Conservation (phyloP, 1,140 invertebrate species). For the Zaprionus tsacasi region DNA sequence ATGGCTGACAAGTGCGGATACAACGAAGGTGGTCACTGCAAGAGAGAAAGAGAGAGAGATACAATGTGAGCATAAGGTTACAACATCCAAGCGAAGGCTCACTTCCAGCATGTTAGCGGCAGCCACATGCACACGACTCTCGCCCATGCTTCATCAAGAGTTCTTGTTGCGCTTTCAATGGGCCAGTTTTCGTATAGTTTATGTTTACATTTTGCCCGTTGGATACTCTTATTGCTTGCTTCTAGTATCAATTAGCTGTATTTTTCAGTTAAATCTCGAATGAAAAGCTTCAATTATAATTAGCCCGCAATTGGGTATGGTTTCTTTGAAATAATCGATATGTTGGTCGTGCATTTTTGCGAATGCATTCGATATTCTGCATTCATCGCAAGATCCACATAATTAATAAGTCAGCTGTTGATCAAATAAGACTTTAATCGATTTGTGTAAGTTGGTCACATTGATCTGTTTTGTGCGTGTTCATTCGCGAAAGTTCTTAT, state of each 20-base stretch:
- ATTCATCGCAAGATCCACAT: neutral
- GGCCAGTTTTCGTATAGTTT: conserved; percentile 1
- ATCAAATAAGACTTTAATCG: neutral
- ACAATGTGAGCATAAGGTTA: conserved; percentile 14
- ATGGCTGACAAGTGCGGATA: conserved; percentile 91
- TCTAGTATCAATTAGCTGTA: neutral
- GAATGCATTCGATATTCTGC: neutral
- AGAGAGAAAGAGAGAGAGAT: conserved; percentile 8
- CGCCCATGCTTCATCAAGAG: conserved; percentile 3
- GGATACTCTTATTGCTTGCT: neutral
- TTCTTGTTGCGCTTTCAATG: conserved; percentile 25
- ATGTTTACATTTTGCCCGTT: neutral
- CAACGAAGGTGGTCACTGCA: conserved; percentile 92
- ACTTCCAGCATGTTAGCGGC: neutral
- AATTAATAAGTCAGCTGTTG: neutral
- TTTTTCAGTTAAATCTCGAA: neutral
- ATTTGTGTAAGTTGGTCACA: neutral
- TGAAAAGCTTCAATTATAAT: neutral
- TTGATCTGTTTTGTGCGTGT: neutral
- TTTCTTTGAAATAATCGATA: neutral
- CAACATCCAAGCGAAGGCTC: conserved; percentile 20
- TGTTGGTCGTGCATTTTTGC: neutral
- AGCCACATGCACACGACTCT: neutral
- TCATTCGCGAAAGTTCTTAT: neutral
- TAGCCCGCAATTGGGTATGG: neutral